Percentiles rank a stretch among this genome's conserved stretches.
Evolutionary conservation across 2,888 invertebrate genomes (phyloP).

Genomic region (Xestia rhomboidea): DNA sequence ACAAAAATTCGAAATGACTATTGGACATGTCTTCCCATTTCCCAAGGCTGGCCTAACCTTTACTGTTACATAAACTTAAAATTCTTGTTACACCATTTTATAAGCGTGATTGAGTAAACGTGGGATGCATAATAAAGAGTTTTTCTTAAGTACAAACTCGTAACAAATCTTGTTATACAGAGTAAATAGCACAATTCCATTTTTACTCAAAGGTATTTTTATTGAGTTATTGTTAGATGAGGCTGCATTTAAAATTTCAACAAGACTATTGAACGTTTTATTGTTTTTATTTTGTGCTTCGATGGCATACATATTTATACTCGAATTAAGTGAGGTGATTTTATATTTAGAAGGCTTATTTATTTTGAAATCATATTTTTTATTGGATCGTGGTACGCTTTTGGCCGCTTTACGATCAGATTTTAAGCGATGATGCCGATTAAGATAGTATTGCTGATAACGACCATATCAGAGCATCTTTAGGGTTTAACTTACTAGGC

Average conservation of each 20-base stretch:
- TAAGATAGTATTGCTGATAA: background rate
- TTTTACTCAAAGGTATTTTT: conserved; percentile 58
- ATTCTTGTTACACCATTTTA: conserved; percentile 75
- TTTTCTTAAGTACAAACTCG: conserved; percentile 32
- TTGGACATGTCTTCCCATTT: conserved; percentile 40
- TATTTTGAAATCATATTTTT: background rate
- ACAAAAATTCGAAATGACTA: conserved; percentile 52
- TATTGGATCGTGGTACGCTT: background rate
- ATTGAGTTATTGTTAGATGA: conserved; percentile 53
- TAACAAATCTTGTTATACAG: conserved; percentile 48
- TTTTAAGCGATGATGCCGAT: background rate
- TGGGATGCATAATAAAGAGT: conserved; percentile 68
- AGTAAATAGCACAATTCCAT: conserved; percentile 49
- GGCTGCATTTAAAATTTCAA: conserved; percentile 43
- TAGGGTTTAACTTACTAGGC: background rate
- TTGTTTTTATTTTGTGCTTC: conserved; percentile 35
- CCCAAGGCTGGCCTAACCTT: conserved; percentile 48
- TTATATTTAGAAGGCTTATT: background rate
- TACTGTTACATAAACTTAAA: conserved; percentile 66
- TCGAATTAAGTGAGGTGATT: conserved; percentile 14
- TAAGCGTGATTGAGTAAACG: conserved; percentile 74
- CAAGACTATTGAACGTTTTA: conserved; percentile 31
- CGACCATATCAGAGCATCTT: background rate
- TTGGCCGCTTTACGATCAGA: background rate
- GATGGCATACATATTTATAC: conserved; percentile 31